Evolutionary conservation across 2,113 vertebrate genomes (phyloP), one percentile per base, ranked within the genome.

Genomic region (Mesocricetus auratus): DNA sequence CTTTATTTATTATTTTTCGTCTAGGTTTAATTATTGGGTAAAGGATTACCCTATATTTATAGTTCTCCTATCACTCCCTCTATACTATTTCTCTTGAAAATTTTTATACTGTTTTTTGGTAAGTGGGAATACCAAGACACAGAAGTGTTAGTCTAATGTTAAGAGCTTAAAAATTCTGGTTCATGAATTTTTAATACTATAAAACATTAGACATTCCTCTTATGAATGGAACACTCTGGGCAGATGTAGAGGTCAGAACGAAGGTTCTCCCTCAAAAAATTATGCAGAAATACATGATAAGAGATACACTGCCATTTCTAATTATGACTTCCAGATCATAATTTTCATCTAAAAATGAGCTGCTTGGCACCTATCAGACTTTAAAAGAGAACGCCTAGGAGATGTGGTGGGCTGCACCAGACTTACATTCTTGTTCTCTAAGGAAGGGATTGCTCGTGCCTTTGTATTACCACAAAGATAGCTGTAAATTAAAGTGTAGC

Each of bases 131-230:
- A 22, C 21, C 3, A 82, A 92, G 42, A 24, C 62, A 89, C 4
- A 7, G 5, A 1, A 7, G 1, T 29, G 68, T 68, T 86, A 77
- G 3, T 91, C 45, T 93, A 68, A 75, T 91, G 33, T 78, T 91
- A 74, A 90, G 11, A 83, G 36, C 16, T 82, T 97, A 83, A 86
- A 93, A 95, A 73, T 78, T 89, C 83, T 73, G 17, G 15, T 73
- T 24, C n/a, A 66, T 66, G 79, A 69, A 66, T 92, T 7, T 92
- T 91, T 85, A 88, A 69, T 90, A 26, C 8, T 79, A 86, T 83
- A 78, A 89, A 93, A 60, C 42, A 83, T 89, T 83, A 78, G n/a
- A 73, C 68, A 62, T 79, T 96, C 64, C 10, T 86, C 11, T 87
- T 73, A 10, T 19, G 86, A 29, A 62, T 85, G 33, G 71, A 81